Conservation (phyloP, 2,888 invertebrate genomes). For the Netelia inedita region DNA sequence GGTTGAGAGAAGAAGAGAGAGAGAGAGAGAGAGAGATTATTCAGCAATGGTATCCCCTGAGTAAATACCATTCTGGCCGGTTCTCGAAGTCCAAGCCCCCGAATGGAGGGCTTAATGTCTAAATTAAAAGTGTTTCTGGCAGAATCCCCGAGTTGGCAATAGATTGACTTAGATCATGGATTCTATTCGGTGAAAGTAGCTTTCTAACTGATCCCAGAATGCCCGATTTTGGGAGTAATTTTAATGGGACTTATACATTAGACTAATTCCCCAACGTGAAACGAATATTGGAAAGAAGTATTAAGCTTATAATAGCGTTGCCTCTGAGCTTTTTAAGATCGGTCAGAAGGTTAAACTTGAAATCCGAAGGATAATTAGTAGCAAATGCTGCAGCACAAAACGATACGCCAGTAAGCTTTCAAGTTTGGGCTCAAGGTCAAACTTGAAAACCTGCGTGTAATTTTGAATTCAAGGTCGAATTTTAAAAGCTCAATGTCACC, state of each 20-base stretch:
- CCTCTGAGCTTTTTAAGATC: too few species aligned
- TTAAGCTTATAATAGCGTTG: too few species aligned
- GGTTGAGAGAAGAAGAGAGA: conserved; percentile 37
- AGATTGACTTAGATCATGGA: conserved; percentile 20
- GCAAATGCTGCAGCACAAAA: too few species aligned
- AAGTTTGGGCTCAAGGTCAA: too few species aligned
- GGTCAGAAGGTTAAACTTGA: too few species aligned
- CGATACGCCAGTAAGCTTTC: too few species aligned
- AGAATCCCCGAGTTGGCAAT: background rate
- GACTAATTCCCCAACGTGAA: too few species aligned
- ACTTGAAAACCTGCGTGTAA: too few species aligned
- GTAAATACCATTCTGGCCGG: conserved; percentile 51
- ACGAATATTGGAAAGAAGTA: too few species aligned
- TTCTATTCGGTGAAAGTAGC: background rate
- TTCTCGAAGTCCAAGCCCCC: background rate
- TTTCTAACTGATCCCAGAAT: background rate
- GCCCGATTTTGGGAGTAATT: background rate
- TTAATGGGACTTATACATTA: background rate
- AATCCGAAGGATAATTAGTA: too few species aligned
- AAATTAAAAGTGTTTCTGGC: conserved; percentile 45
- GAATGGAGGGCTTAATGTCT: conserved; percentile 29
- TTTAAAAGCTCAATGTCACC: too few species aligned
- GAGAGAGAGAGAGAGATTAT: conserved; percentile 52
- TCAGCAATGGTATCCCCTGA: conserved; percentile 43
- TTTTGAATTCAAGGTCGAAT: too few species aligned